phyloP scores from a whole-genome alignment of 2,888 invertebrate species.

The Pammene fasciana region DNA sequence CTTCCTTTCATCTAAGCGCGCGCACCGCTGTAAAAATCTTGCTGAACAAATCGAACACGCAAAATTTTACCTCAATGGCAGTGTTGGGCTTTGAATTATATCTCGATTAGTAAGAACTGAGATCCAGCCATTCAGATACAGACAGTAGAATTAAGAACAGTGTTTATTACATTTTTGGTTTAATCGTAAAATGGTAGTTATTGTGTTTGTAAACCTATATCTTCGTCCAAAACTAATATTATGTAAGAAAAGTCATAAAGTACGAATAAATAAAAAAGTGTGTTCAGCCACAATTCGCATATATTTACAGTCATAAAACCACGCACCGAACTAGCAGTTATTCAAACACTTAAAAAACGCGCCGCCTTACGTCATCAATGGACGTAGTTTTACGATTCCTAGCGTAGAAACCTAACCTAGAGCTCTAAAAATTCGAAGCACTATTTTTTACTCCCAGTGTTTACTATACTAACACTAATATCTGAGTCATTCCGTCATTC shows the following conservation, averaged over 20 bases:
- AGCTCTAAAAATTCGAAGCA: constrained; percentile 21
- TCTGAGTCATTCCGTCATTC: constrained; percentile 34
- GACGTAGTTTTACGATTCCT: constrained; percentile 9
- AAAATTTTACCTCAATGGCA: not conserved
- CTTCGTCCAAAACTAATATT: not conserved
- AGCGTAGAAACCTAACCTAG: constrained; percentile 29
- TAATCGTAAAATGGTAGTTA: too few relatives aligned
- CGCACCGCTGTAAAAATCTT: constrained; percentile 1
- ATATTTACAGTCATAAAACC: constrained; percentile 6
- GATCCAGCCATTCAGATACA: too few relatives aligned
- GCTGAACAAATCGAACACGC: not conserved
- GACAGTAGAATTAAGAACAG: too few relatives aligned
- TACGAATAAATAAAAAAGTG: not conserved
- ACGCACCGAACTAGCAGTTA: not conserved
- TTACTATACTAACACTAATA: constrained; percentile 33
- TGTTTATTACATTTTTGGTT: too few relatives aligned
- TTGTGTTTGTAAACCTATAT: not conserved
- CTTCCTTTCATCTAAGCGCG: constrained; percentile 16
- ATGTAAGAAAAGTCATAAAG: not conserved
- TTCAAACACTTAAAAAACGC: constrained; percentile 13
- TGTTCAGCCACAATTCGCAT: not conserved
- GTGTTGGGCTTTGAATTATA: not conserved
- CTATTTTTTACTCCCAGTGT: constrained; percentile 39
- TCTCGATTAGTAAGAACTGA: too few relatives aligned
- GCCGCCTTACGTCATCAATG: constrained; percentile 10